Base-by-base conservation (phyloP, 2,888 invertebrate species). In the Apotomis turbidana region DNA sequence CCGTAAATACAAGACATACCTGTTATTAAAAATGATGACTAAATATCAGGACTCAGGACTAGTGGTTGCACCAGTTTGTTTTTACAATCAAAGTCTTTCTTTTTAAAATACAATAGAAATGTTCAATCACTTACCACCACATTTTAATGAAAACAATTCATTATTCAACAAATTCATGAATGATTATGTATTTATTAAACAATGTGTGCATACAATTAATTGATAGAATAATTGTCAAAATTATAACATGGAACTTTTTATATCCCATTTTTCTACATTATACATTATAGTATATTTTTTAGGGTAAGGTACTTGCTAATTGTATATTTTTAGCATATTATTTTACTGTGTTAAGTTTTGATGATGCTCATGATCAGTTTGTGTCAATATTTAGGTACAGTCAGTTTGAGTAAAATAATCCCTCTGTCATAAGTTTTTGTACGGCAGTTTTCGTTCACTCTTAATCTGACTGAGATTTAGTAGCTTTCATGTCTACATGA, bases 221-320 rank as follows among this genome's bases (percentile, higher is more conserved):
- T 75, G 76, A 71, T 63, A 72, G 51, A 70, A 67, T 73, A 73
- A 76, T 67, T 77, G 77, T 80, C 59, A 74, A 83, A 81, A 81
- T 81, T 84, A 77, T 81, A 81, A 82, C 76, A 77, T 79, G 78
- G 79, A 82, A 79, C 68, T 84, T 87, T 88, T 88, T 84, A 85
- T 87, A 89, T 81, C 83, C 80, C 85, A 80, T 83, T 88, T 89
- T 86, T 89, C 84, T 86, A 88, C 84, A 83, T 78, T 86, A 85
- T 86, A 74, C 67, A 72, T 52, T 62, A 87, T 85, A 88, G 82
- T 80, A 80, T 86, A 86, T 84, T 85, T 82, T 70, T 76, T 87
- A 87, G 85, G 78, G 36, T 88, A 87, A 87, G 86, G 74, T 86
- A 83, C 82, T 83, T 85, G 80, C 79, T 87, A 87, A 79, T 82